Base-by-base conservation (phyloP, 2,113 vertebrate genomes). In the Tupaia tana region DNA sequence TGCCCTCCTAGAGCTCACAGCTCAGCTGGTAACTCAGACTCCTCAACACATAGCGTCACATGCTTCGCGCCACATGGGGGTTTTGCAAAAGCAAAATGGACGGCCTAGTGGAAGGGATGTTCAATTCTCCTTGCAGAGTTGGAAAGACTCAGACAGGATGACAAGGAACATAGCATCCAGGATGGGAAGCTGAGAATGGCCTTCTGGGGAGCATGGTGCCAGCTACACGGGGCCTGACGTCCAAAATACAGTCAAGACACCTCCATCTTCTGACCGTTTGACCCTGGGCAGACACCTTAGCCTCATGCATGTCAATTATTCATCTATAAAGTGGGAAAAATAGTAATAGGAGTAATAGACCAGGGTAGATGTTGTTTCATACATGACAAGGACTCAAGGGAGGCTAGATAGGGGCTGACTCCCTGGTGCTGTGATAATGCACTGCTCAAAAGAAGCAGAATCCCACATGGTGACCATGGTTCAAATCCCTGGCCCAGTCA, bases 331-430 rank as follows among this genome's bases (percentile, higher is more conserved):
- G 66, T 27, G 9, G 29, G 16, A 5, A 86, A 86, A 59, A 6
- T 22, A 5, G 6, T 3, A 52, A 7, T 2, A 24, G 19, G 0
- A n/a, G n/a, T n/a, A n/a, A n/a, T n/a, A n/a, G n/a, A 24, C 19
- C 13, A 1, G 2, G 1, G 54, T 0, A 1, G 22, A n/a, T 2
- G 22, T 1, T 0, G 3, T 9, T 52, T 22, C 7, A 0, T 2
- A 1, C 22, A 3, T 2, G 7, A 11, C 7, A 9, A 58, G 4
- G 5, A 0, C 1, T 12, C 6, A 7, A 6, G 63, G 87, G 31
- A 19, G 73, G 3, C 16, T 15, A 4, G 0, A 0, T 29, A 20
- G 9, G 1, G 43, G 43, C 43, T 43, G 43, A 43, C 2, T 43
- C 43, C 43, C 43, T 43, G 43, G 43, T 43, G 43, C 43, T 43